Conservation (phyloP, 1,140 invertebrate species). For the Nilaparvata lugens region DNA sequence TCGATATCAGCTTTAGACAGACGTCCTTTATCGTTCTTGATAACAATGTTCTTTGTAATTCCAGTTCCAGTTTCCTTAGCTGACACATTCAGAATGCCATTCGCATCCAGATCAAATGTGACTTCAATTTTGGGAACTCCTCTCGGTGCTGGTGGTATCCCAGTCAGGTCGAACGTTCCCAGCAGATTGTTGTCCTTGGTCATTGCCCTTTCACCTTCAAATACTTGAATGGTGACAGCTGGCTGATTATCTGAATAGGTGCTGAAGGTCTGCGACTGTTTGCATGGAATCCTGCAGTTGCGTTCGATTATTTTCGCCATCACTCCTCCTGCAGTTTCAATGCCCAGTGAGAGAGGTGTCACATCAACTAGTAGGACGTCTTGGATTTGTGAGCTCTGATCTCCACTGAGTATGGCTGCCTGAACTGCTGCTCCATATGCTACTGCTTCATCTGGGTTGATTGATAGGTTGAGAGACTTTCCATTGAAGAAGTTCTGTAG, state of each 20-base stretch:
- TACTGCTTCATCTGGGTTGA: constrained; percentile 57
- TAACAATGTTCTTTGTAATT: constrained; percentile 42
- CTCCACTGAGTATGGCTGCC: constrained; percentile 50
- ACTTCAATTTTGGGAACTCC: constrained; percentile 35
- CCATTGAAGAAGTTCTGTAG: constrained; percentile 50
- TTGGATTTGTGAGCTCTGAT: constrained; percentile 44
- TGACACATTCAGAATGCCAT: constrained; percentile 58
- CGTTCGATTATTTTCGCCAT: constrained; percentile 48
- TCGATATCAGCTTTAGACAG: constrained; percentile 46
- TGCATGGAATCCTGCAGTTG: constrained; percentile 43
- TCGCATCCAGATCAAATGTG: constrained; percentile 57
- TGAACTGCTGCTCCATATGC: constrained; percentile 57
- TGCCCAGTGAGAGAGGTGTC: constrained; percentile 44
- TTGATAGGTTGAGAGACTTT: constrained; percentile 52
- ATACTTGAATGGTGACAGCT: constrained; percentile 67
- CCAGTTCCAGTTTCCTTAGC: constrained; percentile 44
- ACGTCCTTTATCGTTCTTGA: constrained; percentile 47
- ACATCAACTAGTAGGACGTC: constrained; percentile 47
- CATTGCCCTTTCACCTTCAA: constrained; percentile 54
- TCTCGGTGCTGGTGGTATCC: constrained; percentile 53
- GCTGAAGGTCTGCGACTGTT: constrained; percentile 43
- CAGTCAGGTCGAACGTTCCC: constrained; percentile 64
- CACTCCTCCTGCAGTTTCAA: constrained; percentile 46
- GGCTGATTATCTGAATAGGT: constrained; percentile 54
- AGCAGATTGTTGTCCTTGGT: constrained; percentile 65